These are phyloP conservation scores for Megalopta genalis DNA, from an alignment of 1,140 invertebrate species.

Conservation along the genomic window DNA sequence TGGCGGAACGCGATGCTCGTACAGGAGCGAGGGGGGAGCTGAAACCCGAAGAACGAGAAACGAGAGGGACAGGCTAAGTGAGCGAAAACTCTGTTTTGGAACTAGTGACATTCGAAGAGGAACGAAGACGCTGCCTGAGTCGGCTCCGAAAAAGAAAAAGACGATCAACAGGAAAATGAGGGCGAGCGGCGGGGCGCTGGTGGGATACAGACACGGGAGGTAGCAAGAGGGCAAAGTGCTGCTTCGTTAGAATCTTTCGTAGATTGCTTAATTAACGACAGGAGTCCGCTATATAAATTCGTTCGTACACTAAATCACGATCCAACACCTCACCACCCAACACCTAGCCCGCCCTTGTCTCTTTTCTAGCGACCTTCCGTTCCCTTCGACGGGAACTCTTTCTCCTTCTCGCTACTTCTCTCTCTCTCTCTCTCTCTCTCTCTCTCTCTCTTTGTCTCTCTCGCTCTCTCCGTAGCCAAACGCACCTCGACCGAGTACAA, in stretches of 20 bases:
- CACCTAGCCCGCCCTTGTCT: not conserved
- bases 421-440: too few relatives aligned
- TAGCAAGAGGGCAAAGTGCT: conserved; percentile 16
- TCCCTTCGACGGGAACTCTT: not conserved
- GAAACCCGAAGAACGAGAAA: not conserved
- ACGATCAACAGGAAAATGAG: not conserved
- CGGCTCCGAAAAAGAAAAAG: not conserved
- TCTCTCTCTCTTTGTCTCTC: too few relatives aligned
- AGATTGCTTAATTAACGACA: conserved; percentile 61
- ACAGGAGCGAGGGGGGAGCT: not conserved
- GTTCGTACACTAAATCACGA: conserved; percentile 56
- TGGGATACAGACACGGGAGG: not conserved
- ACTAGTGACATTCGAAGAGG: conserved; percentile 31
- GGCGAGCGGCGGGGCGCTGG: not conserved
- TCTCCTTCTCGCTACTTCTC: too few relatives aligned
- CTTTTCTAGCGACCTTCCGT: not conserved
- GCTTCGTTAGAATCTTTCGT: conserved; percentile 54
- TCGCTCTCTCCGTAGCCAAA: conserved; percentile 18
- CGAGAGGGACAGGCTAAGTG: conserved; percentile 28
- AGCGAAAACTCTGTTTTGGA: conserved; percentile 52
- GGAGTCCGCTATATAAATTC: conserved; percentile 58
- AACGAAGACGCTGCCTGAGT: not conserved
- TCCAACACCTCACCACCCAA: conserved; percentile 3
- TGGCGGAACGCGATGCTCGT: not conserved
- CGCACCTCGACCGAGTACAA: conserved; percentile 51